Evolutionary conservation across 2,797 vertebrate species (phyloP), one percentile per base, ranked within the genome.

Genomic region (Macropus fuliginosus): DNA sequence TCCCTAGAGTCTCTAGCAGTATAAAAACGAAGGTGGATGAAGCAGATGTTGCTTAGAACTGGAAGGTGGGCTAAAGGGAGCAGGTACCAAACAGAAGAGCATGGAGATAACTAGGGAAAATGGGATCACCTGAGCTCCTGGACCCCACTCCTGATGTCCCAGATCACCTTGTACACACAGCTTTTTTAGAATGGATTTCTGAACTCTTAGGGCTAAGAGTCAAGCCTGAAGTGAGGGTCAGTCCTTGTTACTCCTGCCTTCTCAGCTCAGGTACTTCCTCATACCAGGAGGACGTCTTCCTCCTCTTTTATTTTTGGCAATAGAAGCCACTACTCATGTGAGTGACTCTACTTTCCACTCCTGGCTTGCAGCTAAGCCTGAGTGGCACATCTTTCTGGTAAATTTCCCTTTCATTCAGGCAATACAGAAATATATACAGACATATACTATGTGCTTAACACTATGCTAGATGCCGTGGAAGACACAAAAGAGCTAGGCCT

Each of bases 21-120:
- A 27, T 87, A 87, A 46, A 81, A 50, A 50, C 4, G 40, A 50
- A 87, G 24, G 18, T 40, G 18, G 40, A 55, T 92, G 93, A 66
- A 96, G 91, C 90, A 92, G 94, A 94, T 91, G 55, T 50, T 91
- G 95, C 93, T 95, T 91, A n/a, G 50, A 91, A 93, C 40, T 92
- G 50, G 95, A 93, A 96, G 62, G 94, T 94, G n/a, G 91, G 34
- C 81, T 46, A 95, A 92, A 96, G 57, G 54, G 90, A 95, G 91
- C 92, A 56, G 81, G 90, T 90, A 87, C 21, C 40, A 27, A 89
- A 62, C 59, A 94, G 96, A 92, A 91, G 95, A 95, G 90, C 91
- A 92, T 90, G 94, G 92, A 90, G 92, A 91, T 94, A 89, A 91
- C 93, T 90, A 62, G 87, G 91, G 94, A 91, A 66, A 54, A 91